Base-by-base conservation (phyloP, 2,888 invertebrate species). In the Leucania comma region DNA sequence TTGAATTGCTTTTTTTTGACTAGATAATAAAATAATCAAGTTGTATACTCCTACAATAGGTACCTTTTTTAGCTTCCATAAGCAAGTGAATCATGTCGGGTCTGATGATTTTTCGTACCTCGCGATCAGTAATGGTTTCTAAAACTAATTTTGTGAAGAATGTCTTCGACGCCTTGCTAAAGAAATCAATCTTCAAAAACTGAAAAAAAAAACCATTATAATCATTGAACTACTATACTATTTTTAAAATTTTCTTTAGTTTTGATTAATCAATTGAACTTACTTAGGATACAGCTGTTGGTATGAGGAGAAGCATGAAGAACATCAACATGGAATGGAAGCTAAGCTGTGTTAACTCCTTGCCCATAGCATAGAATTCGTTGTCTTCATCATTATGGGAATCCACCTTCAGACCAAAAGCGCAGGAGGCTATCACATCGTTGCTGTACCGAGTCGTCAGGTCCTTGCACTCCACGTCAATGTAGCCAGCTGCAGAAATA, bases 41-140 rank as follows among this genome's bases (percentile, higher is more conserved):
- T 38, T 38, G 35, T 38, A 14, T 35, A 35, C 35, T 35, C 35
- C 35, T 10, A 35, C 35, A 38, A 10, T 42, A 42, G 20, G 6
- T 46, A 46, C 46, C 46, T 46, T 46, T 46, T 46, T 46, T 46
- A n/a, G 46, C 46, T 46, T 46, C 46, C 46, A 46, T 46, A 20
- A 46, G n/a, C 46, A 97, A 80, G 66, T 97, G 94, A 24, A 97
- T 96, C 96, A 97, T 96, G 72, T 96, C 46, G 46, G 46, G 46
- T 46, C 46, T 46, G 46, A 46, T 46, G 46, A 46, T 46, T 46
- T 46, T 46, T n/a, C 46, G 6, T n/a, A 9, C 20, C 46, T 46
- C 46, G 6, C 46, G 46, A 20, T 46, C 6, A 46, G 20, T 8
- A 20, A 46, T 46, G 6, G 46, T 46, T 2, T 46, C 46, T n/a